phyloP scores from a whole-genome alignment of 2,888 invertebrate species.

The Microdon myrmicae region DNA sequence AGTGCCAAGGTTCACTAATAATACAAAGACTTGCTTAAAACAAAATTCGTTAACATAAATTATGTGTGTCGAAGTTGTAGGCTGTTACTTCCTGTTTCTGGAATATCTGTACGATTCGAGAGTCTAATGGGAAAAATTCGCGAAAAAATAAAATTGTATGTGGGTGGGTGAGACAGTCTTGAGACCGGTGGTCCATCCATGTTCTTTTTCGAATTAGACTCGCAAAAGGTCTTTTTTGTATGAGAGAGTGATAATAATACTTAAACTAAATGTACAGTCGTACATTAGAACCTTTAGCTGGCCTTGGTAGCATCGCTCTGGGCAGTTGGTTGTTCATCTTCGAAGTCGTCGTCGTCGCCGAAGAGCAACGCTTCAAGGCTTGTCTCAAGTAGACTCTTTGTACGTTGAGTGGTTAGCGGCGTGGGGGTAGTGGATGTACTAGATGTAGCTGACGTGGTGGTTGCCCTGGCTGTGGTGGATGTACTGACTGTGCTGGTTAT shows the following conservation, averaged over 20 bases:
- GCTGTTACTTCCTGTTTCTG: no score
- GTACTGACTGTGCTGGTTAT: slow-evolving; percentile 27
- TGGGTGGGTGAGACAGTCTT: slow-evolving; percentile 7
- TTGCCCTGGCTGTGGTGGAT: slow-evolving; percentile 12
- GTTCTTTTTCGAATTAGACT: slow-evolving; percentile 64
- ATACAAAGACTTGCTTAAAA: no score
- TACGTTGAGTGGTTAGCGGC: slow-evolving; percentile 55
- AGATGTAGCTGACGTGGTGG: slow-evolving; percentile 23
- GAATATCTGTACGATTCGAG: slow-evolving; percentile 64
- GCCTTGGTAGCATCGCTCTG: slow-evolving; percentile 45
- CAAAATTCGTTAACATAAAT: no score
- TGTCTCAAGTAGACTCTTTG: slow-evolving; percentile 63
- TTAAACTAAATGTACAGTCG: slow-evolving; percentile 11
- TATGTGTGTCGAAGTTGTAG: no score
- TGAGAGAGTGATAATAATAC: slow-evolving; percentile 11
- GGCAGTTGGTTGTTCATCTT: slow-evolving; percentile 54
- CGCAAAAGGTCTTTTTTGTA: slow-evolving; percentile 62
- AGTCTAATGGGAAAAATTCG: slow-evolving; percentile 65
- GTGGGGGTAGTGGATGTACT: slow-evolving; percentile 9
- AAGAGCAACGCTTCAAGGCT: slow-evolving; percentile 64
- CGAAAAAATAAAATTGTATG: slow-evolving; percentile 22
- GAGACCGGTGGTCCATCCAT: slow-evolving; percentile 3
- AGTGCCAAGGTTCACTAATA: no score
- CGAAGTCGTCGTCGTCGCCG: slow-evolving; percentile 62
- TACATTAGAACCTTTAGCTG: slow-evolving; percentile 32